Evolutionary conservation across 2,113 vertebrate species (phyloP), one percentile per base, ranked within the genome.

Genomic region (Chionodraco myersi): DNA sequence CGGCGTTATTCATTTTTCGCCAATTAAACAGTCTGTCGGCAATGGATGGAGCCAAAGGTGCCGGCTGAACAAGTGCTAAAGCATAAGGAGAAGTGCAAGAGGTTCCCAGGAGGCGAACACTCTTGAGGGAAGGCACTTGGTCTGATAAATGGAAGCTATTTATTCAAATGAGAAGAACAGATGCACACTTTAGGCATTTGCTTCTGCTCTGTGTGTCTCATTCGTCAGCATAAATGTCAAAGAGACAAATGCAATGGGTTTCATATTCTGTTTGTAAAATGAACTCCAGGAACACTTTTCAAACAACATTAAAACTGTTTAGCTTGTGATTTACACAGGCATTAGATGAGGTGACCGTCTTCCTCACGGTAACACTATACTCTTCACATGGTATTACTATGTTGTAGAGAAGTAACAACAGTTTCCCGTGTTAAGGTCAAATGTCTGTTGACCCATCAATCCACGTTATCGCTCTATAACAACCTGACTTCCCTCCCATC

Each of bases 21-120:
- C 6, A 58, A 66, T 79, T 83, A 67, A n/a, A 51, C 64, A 69
- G 57, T 63, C 54, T 71, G 66, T 65, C 44, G 9, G 73, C 36
- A 47, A 18, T 4, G 41, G 21, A 69, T 3, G 44, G n/a, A 48
- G 49, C 60, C 61, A 82, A 63, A 66, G 59, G 49, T 0, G 1
- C 26, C 10, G 30, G 47, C 26, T 56, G 73, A 60, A 16, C 44
- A n/a, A 72, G 44, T 5, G 52, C 70, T 21, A 2, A 56, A 64
- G 51, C 56, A 60, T 13, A 60, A 69, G 6, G 61, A 47, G 14
- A 66, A 15, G n/a, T 6, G 63, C 36, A 47, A 71, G 53, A 57
- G 23, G 44, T 48, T 54, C 41, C 48, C 36, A 16, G 6, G 48
- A 44, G 71, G 41, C 53, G 2, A 53, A 41, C 44, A 63, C 5